Evolutionary conservation across 2,113 vertebrate genomes (phyloP), one percentile per base, ranked within the genome.

Genomic region (Mugil cephalus): DNA sequence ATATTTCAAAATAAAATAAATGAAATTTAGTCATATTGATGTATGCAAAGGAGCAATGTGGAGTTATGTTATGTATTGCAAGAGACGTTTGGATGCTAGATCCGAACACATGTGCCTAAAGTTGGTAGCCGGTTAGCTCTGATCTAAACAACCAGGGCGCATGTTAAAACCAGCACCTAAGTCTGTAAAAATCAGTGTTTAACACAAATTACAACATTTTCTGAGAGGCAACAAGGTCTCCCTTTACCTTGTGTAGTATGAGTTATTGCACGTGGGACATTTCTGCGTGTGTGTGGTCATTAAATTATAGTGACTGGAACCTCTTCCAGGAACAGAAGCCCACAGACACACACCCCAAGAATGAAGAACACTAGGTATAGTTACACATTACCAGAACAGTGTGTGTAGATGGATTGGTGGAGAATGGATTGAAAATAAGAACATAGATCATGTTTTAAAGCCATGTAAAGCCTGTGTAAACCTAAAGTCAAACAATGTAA

Each of bases 311-410:
- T 71, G 45, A 71, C 48, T 34, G n/a, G 7, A 45, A 45, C 54
- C 59, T 74, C 15, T 73, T 77, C 56, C 62, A 71, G 45, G 62
- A 83, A 70, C n/a, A 67, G 54, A 66, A 35, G 48, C 40, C 40
- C 58, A 59, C 73, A 65, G 51, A 63, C 43, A 73, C 55, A 53
- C 12, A 45, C 43, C 46, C 40, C 3, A 69, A 21, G 30, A n/a
- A 51, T 36, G 18, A 61, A 55, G 65, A 53, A 38, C 1, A 21
- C 43, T 69, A 64, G 66, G 70, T 63, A 59, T 64, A 60, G 24
- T 69, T 71, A 39, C 34, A 48, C 24, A n/a, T 77, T 50, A 68
- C 51, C 36, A 39, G 45, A 34, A 50, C 45, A 15, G 56, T 14
- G 64, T 47, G 36, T 9, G n/a, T 21, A 48, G 7, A 59, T 66